Base-by-base conservation (phyloP, 2,888 invertebrate genomes). In the Argyresthia albistria region DNA sequence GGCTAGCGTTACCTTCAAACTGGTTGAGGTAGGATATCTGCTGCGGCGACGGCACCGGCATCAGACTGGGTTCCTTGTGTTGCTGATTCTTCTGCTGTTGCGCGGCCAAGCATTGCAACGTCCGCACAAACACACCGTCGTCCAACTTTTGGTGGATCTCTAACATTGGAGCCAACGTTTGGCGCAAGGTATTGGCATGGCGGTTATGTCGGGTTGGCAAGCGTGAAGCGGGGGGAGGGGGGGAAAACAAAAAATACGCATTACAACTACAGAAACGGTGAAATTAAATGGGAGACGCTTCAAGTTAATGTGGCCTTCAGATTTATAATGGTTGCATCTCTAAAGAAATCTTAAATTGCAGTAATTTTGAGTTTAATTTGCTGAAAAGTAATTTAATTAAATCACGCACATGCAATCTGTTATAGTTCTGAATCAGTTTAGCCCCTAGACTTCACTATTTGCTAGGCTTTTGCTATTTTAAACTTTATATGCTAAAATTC, bases 1-100 rank as follows among this genome's bases (percentile, higher is more conserved):
- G n/a, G n/a, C n/a, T n/a, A 14, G 50, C 35, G 65, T 87, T 88
- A 88, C 88, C 97, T 90, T 97, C 97, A 79, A 97, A 97, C 65
- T 96, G 94, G 89, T 96, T 97, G 70, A 97, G 91, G 89, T 97
- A 97, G 64, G 96, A 96, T 74, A 97, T 97, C 90, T 97, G 97
- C 84, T 97, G 97, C 54, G 97, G 97, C 59, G 97, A 97, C 60
- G 97, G 97, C 66, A 97, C 97, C 58, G 97, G 97, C 94, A 97
- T 95, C 70, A 97, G 89, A 80, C 96, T 97, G 52, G 95, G 94
- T 80, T 95, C 95, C 88, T 95, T 95, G 55, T 77, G 78, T 53
- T 82, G 80, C 66, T 84, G 83, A 60, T 78, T 81, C 81, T 87
- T 87, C 80, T 87, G 81, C 63, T 86, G 83, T 64, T 79, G 82